A percentile compares a stretch with the other conserved stretches of the same genome.
These are phyloP conservation scores for Bos indicus DNA, from an alignment of 2,113 vertebrate genomes.

Conservation along the genomic window DNA sequence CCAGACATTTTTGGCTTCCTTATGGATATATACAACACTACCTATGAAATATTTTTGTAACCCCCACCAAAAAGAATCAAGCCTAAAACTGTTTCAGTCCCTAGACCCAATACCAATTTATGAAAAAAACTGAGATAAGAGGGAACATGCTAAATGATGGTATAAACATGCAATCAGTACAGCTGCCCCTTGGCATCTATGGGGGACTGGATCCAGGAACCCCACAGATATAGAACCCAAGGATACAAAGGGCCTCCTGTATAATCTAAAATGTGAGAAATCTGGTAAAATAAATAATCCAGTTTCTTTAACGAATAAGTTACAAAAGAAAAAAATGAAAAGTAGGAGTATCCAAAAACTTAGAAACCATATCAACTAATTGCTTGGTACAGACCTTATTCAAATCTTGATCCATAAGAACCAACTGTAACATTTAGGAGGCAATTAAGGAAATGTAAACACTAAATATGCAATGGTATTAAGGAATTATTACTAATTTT, in stretches of 20 bases:
- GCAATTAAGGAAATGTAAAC: background rate
- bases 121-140: background rate
- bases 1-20: background rate
- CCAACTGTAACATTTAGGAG: background rate
- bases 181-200: background rate
- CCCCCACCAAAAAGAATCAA: background rate
- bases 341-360: background rate
- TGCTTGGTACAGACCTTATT: background rate
- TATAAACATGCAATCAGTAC: background rate
- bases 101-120: background rate
- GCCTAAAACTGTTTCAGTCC: background rate
- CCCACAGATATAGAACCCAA: background rate
- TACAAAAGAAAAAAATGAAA: background rate
- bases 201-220: background rate
- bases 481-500: background rate
- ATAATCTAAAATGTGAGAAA: background rate
- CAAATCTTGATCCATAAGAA: background rate
- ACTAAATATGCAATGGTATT: background rate
- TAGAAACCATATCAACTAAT: background rate
- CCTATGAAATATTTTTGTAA: background rate
- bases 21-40: background rate
- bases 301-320: background rate
- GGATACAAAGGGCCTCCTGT: background rate
- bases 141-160: background rate
- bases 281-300: background rate